Percentiles rank a stretch among this genome's conserved stretches.
phyloP scores from a whole-genome alignment of 2,113 vertebrate species.

The Hippocampus abdominalis region DNA sequence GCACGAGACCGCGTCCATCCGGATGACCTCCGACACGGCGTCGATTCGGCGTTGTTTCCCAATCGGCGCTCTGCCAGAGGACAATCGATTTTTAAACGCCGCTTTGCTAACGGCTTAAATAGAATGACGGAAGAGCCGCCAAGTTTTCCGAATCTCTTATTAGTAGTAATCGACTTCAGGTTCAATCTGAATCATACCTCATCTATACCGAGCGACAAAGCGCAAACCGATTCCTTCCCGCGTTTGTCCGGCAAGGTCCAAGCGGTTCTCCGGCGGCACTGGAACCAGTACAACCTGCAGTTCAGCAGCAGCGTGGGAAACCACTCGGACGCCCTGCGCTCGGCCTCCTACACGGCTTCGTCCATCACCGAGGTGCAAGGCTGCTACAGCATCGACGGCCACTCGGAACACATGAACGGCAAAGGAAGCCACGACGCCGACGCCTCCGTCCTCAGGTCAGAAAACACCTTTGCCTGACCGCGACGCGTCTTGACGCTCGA shows the following conservation, averaged over 20 bases:
- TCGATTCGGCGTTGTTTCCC: neutral
- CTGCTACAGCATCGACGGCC: conserved; percentile 83
- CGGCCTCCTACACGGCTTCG: conserved; percentile 90
- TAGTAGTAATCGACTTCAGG: too few species aligned
- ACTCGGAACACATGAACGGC: conserved; percentile 88
- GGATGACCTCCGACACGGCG: neutral
- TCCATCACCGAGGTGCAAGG: conserved; percentile 87
- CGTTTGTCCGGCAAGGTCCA: conserved; percentile 78
- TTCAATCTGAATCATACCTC: too few species aligned
- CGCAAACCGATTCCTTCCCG: neutral
- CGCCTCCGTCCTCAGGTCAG: conserved; percentile 71
- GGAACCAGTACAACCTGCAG: conserved; percentile 93
- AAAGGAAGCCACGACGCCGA: conserved; percentile 84
- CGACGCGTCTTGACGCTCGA: neutral
- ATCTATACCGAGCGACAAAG: neutral
- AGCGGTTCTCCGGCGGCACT: conserved; percentile 86
- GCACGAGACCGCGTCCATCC: too few species aligned
- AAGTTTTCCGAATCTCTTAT: too few species aligned
- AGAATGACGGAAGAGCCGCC: neutral
- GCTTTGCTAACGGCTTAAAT: conserved; percentile 10
- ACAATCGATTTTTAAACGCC: too few species aligned
- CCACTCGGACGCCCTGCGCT: conserved; percentile 85
- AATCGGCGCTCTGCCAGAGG: neutral
- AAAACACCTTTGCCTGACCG: conserved; percentile 79
- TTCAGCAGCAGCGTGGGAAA: conserved; percentile 83